Evolutionary conservation across 2,797 vertebrate species (phyloP), one percentile per base, ranked within the genome.

Genomic region (Amazona finschi): DNA sequence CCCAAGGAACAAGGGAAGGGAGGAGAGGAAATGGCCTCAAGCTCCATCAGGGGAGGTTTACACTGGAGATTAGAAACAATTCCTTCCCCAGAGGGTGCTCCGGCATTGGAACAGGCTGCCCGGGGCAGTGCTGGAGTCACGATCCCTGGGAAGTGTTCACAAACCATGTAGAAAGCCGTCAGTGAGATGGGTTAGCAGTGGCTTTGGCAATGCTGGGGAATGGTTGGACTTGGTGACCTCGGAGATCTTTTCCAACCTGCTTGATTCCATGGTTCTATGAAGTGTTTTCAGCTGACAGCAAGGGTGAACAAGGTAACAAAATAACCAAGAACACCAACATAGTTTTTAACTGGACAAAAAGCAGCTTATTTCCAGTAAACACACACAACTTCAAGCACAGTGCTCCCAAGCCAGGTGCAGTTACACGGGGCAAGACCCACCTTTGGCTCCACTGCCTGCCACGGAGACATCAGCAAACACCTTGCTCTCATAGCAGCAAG

Each of bases 361-460:
- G 9, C 57, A 61, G 8, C 25, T 28, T 9, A 19, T 7, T 44
- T 57, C n/a, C 4, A 43, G 43, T 31, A 9, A 39, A 33, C 7
- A 12, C 0, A 0, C 13, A 16, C 12, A 24, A n/a, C 7, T n/a
- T 58, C 8, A 50, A 43, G 31, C 9, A 27, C 18, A 8, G 31
- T 4, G 43, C 6, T 79, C 9, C 58, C 3, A 10, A 41, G 18
- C 6, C 38, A n/a, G 18, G 60, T 12, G 31, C 12, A 30, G 55
- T 24, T 50, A 19, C 2, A 4, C 9, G 5, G 27, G 44, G n/a
- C 38, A 72, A 36, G 21, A 43, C 27, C 14, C 49, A 30, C 7
- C 20, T 62, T 47, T 18, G 8, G 8, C 22, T 61, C 64, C n/a
- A 30, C 33, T 27, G 49, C 36, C 74, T 64, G 41, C 49, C 43